Evolutionary conservation across 2,113 vertebrate genomes (phyloP).

Genomic region (Rattus norvegicus): DNA sequence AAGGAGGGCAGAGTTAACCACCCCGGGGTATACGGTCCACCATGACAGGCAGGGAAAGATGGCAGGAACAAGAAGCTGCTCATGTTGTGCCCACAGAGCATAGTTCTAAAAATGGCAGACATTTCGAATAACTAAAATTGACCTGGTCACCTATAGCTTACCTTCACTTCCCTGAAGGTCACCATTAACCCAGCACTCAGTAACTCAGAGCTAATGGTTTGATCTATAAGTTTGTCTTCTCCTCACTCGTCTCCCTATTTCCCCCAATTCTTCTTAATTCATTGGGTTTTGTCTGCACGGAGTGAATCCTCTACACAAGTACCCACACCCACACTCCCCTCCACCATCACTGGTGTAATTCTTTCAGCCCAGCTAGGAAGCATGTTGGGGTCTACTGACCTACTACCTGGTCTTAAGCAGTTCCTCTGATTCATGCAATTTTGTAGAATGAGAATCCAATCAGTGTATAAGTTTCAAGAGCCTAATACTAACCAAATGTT

Average conservation of each 20-base stretch:
- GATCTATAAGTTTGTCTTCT: background rate
- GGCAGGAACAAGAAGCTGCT: background rate
- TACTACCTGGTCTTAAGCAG: background rate
- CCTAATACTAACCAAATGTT: background rate
- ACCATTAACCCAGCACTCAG: background rate
- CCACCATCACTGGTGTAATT: background rate
- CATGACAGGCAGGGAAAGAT: background rate
- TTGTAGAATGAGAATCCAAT: background rate
- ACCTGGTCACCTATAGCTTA: background rate
- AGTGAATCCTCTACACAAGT: background rate
- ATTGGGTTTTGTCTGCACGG: background rate
- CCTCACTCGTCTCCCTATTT: background rate
- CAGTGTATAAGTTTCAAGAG: background rate
- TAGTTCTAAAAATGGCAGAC: background rate
- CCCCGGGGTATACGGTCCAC: background rate
- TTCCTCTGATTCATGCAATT: background rate
- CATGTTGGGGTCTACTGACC: background rate
- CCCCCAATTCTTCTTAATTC: background rate
- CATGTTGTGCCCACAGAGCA: background rate
- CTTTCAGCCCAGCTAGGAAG: background rate
- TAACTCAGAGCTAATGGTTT: background rate
- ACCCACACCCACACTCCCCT: background rate
- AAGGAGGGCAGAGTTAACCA: background rate
- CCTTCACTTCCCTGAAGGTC: background rate
- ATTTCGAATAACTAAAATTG: background rate